Evolutionary conservation across 2,113 vertebrate genomes (phyloP).

Genomic region (Guaruba guarouba): DNA sequence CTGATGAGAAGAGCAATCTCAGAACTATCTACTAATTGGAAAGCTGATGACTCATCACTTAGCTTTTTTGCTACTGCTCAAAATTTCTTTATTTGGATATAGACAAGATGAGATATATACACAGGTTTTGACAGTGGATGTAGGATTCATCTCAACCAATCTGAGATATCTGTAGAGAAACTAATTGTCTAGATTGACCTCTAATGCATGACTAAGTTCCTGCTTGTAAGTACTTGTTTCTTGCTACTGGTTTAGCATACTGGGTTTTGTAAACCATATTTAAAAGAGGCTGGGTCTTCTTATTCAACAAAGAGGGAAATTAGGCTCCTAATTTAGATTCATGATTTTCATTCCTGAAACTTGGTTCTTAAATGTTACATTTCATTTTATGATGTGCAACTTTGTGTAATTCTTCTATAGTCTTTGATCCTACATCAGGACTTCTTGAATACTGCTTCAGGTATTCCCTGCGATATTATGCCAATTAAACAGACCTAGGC

Average conservation of each 20-base stretch:
- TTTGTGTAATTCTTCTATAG: neutral
- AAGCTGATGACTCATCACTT: neutral
- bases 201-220: neutral
- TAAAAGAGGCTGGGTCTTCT: neutral
- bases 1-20: neutral
- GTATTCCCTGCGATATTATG: neutral
- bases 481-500: neutral
- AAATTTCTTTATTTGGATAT: neutral
- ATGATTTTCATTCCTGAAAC: neutral
- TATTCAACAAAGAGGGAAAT: neutral
- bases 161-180: neutral
- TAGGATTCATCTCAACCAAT: neutral
- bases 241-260: neutral
- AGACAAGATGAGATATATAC: neutral
- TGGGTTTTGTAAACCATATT: neutral
- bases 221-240: neutral
- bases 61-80: neutral
- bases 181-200: neutral
- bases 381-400: neutral
- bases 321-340: neutral
- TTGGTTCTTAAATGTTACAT: neutral
- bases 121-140: neutral
- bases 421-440: neutral
- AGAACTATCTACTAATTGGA: neutral
- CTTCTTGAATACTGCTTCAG: neutral